These are phyloP conservation scores for Vipera latastei DNA, from an alignment of 2,797 vertebrate species.

Conservation along the genomic window DNA sequence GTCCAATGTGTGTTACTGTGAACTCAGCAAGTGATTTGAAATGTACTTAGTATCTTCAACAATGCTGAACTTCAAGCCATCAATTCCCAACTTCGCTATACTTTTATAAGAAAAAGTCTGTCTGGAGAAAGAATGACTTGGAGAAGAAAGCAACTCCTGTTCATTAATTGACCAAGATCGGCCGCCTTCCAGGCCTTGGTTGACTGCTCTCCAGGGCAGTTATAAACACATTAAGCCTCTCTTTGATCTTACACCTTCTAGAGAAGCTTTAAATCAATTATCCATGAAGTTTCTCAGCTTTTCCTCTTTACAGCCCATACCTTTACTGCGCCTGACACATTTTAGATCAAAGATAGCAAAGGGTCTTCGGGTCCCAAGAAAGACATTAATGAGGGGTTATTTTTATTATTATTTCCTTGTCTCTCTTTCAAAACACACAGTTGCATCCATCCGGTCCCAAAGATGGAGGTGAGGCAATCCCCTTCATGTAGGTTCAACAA, in stretches of 20 bases:
- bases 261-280: conserved; percentile 82
- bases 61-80: not conserved
- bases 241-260: conserved; percentile 81
- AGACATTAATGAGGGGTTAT: conserved; percentile 60
- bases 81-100: not conserved
- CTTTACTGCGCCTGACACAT: conserved; percentile 72
- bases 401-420: conserved; percentile 34
- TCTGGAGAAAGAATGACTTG: conserved; percentile 26
- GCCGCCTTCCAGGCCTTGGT: conserved; percentile 66
- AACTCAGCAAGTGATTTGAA: no score
- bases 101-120: not conserved
- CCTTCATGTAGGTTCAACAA: conserved; percentile 45
- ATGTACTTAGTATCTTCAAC: no score
- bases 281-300: conserved; percentile 76
- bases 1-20: no score
- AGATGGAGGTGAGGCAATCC: conserved; percentile 34
- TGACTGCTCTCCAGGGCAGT: conserved; percentile 68
- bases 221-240: conserved; percentile 70
- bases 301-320: conserved; percentile 69
- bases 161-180: conserved; percentile 69
- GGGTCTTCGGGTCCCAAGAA: conserved; percentile 60
- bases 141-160: conserved; percentile 63
- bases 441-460: conserved; percentile 50
- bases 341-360: conserved; percentile 76
- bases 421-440: conserved; percentile 7